phyloP scores from a whole-genome alignment of 2,888 invertebrate species.

The Tigriopus californicus region DNA sequence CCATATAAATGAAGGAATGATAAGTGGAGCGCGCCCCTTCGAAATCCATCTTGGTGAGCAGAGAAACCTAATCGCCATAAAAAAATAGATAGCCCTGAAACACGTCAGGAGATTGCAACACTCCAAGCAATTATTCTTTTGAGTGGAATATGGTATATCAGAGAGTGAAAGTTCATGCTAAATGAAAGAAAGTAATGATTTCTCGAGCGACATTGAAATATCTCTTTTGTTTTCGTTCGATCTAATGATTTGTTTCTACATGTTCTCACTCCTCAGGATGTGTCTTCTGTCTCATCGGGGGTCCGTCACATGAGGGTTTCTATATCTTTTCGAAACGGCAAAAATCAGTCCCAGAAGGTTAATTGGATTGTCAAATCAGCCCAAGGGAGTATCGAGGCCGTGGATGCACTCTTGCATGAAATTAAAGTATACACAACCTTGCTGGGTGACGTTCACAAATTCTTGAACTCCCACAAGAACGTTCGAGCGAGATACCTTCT shows the following conservation, averaged over 20 bases:
- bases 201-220: no score
- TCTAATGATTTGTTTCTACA: no score
- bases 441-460: conserved; percentile 4
- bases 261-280: no score
- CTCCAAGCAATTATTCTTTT: no score
- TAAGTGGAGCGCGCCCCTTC: no score
- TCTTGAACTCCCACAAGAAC: neutral
- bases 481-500: conserved; percentile 5
- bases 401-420: neutral
- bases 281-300: neutral
- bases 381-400: neutral
- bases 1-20: no score
- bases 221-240: neutral
- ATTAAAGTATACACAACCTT: neutral
- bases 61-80: no score
- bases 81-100: no score
- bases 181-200: no score
- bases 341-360: neutral
- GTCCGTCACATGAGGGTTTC: neutral
- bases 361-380: conserved; percentile 8
- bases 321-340: neutral
- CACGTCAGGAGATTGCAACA: no score
- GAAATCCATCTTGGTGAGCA: neutral
- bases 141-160: no score
- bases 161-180: no score